Base-by-base conservation (phyloP, 2,113 vertebrate genomes). In the Pollachius pollachius region DNA sequence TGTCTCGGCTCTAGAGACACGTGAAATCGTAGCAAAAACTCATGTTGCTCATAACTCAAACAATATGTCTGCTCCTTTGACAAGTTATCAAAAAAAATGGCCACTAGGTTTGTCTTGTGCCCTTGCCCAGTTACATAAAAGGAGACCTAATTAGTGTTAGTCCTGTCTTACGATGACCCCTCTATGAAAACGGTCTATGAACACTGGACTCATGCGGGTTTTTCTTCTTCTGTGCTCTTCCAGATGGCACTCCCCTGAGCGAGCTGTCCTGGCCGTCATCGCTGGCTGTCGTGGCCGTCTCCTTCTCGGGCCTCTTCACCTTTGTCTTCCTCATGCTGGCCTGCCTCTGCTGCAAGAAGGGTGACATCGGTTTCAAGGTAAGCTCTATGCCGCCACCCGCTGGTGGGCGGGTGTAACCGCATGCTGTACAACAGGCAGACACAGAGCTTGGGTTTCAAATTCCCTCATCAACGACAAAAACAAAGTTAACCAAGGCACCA, bases 321-420 rank as follows among this genome's bases (percentile, higher is more conserved):
- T 94, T 96, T 81, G 87, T 98, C 89, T 95, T 96, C 95, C 95
- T 99, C 94, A 99, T 99, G 96, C 83, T 99, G 91, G 96, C 96
- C 88, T 98, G 97, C 80, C 90, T 98, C 89, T 99, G 97, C 92
- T 99, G 97, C 89, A 99, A 97, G 93, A 98, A 98, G 91, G 95
- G 95, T 3, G 94, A 96, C 91, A 93, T 97, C 0, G 95, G 96
- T 81, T 99, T 98, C 89, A 99, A 99, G 96, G 97, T 98, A 92
- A 96, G 94, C 71, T 73, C 72, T 18, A 61, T 74, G 73, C 75
- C 63, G 58, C 74, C 74, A 65, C 68, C 82, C 79, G 71, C 78
- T 82, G 85, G 77, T 57, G 0, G 0, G 0, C 52, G 41, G 3
- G 11, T 25, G 37, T 19, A 23, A 15, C 5, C 16, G 23, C 48